Percentiles rank a stretch among this genome's conserved stretches.
Conservation (phyloP, 2,888 invertebrate species). For the Rhagophthalmus giganteus region DNA sequence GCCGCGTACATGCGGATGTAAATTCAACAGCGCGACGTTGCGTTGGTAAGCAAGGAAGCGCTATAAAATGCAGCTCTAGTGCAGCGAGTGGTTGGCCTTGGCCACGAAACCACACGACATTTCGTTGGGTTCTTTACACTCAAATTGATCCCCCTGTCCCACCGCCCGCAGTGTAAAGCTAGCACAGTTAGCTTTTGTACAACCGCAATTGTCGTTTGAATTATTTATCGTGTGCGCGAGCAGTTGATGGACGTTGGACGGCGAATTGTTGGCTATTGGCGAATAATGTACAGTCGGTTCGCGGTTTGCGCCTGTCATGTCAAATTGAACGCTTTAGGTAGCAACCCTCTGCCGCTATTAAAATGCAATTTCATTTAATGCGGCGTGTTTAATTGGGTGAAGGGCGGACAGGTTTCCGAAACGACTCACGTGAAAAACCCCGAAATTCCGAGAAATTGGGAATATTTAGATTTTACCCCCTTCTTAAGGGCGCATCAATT, state of each 20-base stretch:
- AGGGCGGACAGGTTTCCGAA: not conserved
- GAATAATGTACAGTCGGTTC: conserved; percentile 29
- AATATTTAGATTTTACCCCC: not conserved
- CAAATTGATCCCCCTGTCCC: conserved; percentile 31
- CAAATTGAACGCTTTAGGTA: conserved; percentile 5
- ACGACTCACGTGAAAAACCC: not conserved
- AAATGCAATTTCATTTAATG: conserved; percentile 5
- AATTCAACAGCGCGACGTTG: conserved; percentile 32
- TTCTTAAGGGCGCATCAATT: not conserved
- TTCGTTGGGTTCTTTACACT: conserved; percentile 45
- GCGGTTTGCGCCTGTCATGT: conserved; percentile 34
- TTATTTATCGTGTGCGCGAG: conserved; percentile 37
- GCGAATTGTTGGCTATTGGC: conserved; percentile 38
- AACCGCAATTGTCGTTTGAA: conserved; percentile 34
- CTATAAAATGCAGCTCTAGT: conserved; percentile 48
- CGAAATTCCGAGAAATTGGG: not conserved
- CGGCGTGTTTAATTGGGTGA: not conserved
- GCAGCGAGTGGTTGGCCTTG: conserved; percentile 50
- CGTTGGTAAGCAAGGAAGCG: conserved; percentile 42
- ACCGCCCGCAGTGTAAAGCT: conserved; percentile 13
- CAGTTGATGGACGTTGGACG: conserved; percentile 31
- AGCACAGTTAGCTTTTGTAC: conserved; percentile 32
- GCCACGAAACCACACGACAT: conserved; percentile 48
- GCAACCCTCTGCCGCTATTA: not conserved
- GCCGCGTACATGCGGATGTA: conserved; percentile 41